Base-by-base conservation (phyloP, 64 coral and sea anemone genomes). In the Dendronephthya gigantea region DNA sequence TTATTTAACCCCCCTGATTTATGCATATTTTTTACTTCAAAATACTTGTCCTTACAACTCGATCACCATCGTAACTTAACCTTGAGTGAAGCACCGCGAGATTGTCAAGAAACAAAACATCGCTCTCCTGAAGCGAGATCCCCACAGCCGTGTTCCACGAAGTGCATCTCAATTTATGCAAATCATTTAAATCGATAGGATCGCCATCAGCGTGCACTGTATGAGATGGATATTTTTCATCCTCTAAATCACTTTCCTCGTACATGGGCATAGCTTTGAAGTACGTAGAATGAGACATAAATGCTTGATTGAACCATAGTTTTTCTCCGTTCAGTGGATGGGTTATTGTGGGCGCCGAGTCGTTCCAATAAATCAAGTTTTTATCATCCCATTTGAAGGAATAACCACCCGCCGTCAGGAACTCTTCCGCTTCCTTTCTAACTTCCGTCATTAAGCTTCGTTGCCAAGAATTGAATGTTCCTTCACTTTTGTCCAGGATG, bases 191-290 rank as follows among this genome's bases (percentile, higher is more conserved):
- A 27, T 62, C 55, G 25, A 62, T 62, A 22, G 3, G 7, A 62
- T 62, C 55, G 7, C 55, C 55, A 62, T 79, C 72, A 1, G 72
- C 72, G 17, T 79, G 37, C 11, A 36, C 36, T 8, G 72, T 79
- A 79, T 79, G 31, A 11, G 72, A 79, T 79, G 72, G 72, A 79
- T 79, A 79, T 79, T 79, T 79, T 11, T 79, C 72, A 79, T 79
- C 72, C 2, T 29, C 19, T 29, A 79, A 29, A 12, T 79, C 36
- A 39, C 31, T 36, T 29, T 22, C 72, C 36, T 79, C 16, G 72
- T 79, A 79, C 15, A 79, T 34, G 15, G 25, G 27, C 72, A 79
- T 79, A 11, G n/a, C 72, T 79, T 79, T 39, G 28, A 79, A 79
- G 30, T 39, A 34, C 13, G 4, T 79, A 4, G 32, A 79, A 79